These are phyloP conservation scores for Melanotaenia parkinsoni DNA, from an alignment of 2,797 vertebrate genomes.

Conservation along the genomic window DNA sequence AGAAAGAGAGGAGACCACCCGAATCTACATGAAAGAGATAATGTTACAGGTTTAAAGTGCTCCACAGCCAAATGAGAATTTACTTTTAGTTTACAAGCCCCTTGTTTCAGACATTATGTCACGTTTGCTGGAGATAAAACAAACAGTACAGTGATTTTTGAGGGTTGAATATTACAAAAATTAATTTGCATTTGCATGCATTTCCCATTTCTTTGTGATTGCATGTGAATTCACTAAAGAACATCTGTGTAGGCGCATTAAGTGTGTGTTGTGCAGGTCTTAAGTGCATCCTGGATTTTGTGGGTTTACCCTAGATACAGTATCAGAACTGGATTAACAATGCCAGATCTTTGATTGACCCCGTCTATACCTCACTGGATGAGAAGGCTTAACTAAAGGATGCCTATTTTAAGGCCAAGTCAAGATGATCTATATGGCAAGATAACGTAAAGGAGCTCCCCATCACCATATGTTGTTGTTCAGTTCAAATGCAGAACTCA, in stretches of 20 bases:
- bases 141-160: conserved; percentile 5
- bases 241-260: conserved; percentile 58
- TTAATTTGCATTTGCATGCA: neutral
- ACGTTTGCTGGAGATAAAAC: conserved; percentile 25
- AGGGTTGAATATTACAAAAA: conserved; percentile 29
- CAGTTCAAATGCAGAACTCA: conserved; percentile 26
- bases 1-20: conserved; percentile 30
- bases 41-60: conserved; percentile 34
- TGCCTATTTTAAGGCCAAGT: conserved; percentile 6
- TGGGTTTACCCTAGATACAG: conserved; percentile 72
- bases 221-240: conserved; percentile 13
- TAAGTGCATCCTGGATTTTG: conserved; percentile 44
- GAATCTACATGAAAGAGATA: conserved; percentile 66
- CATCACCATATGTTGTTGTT: neutral
- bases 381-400: conserved; percentile 42
- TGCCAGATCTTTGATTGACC: conserved; percentile 66
- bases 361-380: conserved; percentile 29
- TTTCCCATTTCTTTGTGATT: conserved; percentile 11
- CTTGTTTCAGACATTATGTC: conserved; percentile 33
- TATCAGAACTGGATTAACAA: conserved; percentile 70
- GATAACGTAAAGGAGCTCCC: neutral
- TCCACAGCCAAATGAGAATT: conserved; percentile 48
- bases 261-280: conserved; percentile 36
- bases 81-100: conserved; percentile 56
- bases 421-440: conserved; percentile 8